Evolutionary conservation across 2,113 vertebrate species (phyloP).

Genomic region (Nanorana parkeri): DNA sequence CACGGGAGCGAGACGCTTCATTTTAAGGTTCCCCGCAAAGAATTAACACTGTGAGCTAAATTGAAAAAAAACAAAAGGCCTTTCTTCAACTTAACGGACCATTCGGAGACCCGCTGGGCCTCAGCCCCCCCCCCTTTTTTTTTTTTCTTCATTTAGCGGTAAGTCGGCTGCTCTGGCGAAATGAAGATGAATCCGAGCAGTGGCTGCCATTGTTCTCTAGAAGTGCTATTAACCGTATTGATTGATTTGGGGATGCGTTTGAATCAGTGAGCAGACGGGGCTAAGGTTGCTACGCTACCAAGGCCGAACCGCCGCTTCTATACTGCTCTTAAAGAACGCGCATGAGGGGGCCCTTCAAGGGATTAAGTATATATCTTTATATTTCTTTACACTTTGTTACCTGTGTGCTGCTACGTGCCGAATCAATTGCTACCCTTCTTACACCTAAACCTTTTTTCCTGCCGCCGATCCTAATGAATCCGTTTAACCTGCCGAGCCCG

Average conservation of each 20-base stretch:
- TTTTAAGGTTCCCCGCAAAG: constrained; percentile 42
- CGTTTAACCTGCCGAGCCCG: neutral
- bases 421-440: constrained; percentile 5
- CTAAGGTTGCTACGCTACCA: constrained; percentile 51
- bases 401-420: constrained; percentile 14
- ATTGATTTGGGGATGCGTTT: constrained; percentile 52
- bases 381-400: constrained; percentile 22
- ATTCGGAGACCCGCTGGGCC: constrained; percentile 43
- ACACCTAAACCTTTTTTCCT: constrained; percentile 5
- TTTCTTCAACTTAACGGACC: constrained; percentile 41
- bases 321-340: constrained; percentile 30
- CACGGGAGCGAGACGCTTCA: neutral
- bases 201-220: constrained; percentile 40
- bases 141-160: neutral
- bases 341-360: constrained; percentile 39
- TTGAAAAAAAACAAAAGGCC: constrained; percentile 43
- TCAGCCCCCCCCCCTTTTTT: neutral
- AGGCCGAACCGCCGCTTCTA: constrained; percentile 27
- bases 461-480: constrained; percentile 18
- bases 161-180: constrained; percentile 32
- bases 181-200: constrained; percentile 51
- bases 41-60: constrained; percentile 40
- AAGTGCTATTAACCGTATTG: constrained; percentile 53
- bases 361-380: constrained; percentile 33
- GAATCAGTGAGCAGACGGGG: constrained; percentile 24